Conservation (phyloP, 2,113 vertebrate genomes). For the Pitta sordida region DNA sequence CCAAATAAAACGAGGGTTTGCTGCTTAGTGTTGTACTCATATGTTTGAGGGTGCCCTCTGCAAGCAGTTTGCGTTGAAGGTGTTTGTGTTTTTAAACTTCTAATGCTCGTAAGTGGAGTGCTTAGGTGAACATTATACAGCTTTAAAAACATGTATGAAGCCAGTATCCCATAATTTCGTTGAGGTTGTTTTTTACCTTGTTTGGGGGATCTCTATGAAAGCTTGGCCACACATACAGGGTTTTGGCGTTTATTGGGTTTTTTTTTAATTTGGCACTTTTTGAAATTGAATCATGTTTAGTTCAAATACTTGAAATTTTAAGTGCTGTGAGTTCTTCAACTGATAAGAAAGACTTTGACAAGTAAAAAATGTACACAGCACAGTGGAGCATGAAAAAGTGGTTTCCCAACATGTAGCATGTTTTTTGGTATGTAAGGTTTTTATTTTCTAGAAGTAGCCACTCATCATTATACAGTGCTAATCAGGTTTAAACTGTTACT, state of each 20-base stretch:
- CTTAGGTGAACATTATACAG: constrained; percentile 67
- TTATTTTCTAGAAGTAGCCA: constrained; percentile 67
- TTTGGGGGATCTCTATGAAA: constrained; percentile 39
- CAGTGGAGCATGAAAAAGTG: constrained; percentile 68
- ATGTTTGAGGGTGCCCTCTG: constrained; percentile 58
- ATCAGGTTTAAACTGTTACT: constrained; percentile 43
- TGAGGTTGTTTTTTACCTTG: constrained; percentile 31
- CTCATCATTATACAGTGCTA: constrained; percentile 49
- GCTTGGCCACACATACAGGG: constrained; percentile 38
- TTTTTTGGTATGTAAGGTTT: constrained; percentile 60
- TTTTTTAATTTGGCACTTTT: constrained; percentile 53
- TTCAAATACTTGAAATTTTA: constrained; percentile 41
- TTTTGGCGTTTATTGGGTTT: not conserved
- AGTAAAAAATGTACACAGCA: constrained; percentile 42
- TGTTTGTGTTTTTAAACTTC: constrained; percentile 66
- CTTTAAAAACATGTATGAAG: constrained; percentile 55
- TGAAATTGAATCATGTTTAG: constrained; percentile 40
- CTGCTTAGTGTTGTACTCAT: constrained; percentile 59
- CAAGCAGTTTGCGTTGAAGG: constrained; percentile 58
- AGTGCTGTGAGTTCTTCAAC: constrained; percentile 50
- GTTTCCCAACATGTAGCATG: constrained; percentile 69
- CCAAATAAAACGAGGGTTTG: constrained; percentile 65
- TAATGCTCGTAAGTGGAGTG: constrained; percentile 66
- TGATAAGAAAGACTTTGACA: constrained; percentile 42
- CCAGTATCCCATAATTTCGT: constrained; percentile 36